phyloP scores from a whole-genome alignment of 1,140 invertebrate genomes.

The Drosophila busckii region DNA sequence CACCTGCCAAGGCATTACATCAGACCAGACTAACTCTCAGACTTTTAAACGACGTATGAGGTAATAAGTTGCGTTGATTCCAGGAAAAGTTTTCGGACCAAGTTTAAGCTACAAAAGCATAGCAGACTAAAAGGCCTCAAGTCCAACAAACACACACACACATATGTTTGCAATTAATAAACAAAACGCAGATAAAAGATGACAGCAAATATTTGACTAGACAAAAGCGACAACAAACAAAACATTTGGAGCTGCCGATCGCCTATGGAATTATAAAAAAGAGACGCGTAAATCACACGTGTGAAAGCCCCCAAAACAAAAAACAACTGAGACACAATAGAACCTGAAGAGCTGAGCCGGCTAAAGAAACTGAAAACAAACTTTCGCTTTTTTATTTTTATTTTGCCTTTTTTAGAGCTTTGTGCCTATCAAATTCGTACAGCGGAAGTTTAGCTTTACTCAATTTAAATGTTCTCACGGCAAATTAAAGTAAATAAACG shows the following conservation, averaged over 20 bases:
- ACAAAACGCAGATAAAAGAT: conserved; percentile 29
- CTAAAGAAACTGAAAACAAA: conserved; percentile 39
- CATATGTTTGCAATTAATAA: conserved; percentile 47
- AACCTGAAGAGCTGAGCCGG: conserved; percentile 7
- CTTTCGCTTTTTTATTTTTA: conserved; percentile 41
- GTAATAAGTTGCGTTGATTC: conserved; percentile 38
- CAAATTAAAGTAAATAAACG: conserved; percentile 21
- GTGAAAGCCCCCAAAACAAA: conserved; percentile 17
- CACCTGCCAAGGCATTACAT: conserved; percentile 30
- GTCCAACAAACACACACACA: conserved; percentile 12
- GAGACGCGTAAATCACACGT: conserved; percentile 37
- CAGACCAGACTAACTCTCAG: conserved; percentile 12
- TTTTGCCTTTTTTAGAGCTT: conserved; percentile 6
- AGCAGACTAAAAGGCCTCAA: conserved; percentile 5
- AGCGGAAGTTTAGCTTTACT: conserved; percentile 15
- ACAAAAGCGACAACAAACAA: conserved; percentile 21
- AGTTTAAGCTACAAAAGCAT: conserved; percentile 32
- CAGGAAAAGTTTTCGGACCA: conserved; percentile 25
- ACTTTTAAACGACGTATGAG: conserved; percentile 3
- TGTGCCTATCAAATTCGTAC: conserved; percentile 29
- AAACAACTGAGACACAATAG: conserved; percentile 35
- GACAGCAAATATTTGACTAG: conserved; percentile 57
- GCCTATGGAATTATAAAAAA: too few relatives aligned
- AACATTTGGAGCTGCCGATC: too few relatives aligned
- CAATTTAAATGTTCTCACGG: conserved; percentile 16